Conservation (phyloP, 92 coral and sea anemone species). For the Heliopora coerulea region DNA sequence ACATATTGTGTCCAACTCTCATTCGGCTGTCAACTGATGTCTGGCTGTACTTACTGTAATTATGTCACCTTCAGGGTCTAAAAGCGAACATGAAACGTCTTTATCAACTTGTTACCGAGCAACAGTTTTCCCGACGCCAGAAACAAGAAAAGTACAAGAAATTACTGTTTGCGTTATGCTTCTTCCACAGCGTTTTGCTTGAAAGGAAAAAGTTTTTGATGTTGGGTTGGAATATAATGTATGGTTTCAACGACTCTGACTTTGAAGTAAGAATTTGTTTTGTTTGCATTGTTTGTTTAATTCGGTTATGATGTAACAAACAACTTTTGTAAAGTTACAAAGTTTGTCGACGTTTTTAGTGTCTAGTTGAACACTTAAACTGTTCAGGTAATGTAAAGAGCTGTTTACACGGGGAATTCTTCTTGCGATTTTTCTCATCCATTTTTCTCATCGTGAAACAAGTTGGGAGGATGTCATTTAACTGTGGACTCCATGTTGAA, state of each 20-base stretch:
- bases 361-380: no score
- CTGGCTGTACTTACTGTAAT: no score
- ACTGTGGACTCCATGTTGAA: no score
- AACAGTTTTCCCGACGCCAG: slow-evolving; percentile 93
- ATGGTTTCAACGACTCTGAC: slow-evolving; percentile 97
- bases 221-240: slow-evolving; percentile 97
- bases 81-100: slow-evolving; percentile 99
- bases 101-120: slow-evolving; percentile 95
- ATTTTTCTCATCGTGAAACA: no score
- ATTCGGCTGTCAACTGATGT: no score
- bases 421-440: no score
- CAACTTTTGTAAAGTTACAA: no score
- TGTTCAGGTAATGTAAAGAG: no score
- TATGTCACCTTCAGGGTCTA: slow-evolving; percentile 59
- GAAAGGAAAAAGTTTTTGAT: slow-evolving; percentile 94
- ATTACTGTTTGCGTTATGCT: slow-evolving; percentile 88
- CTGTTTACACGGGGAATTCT: no score
- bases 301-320: no score
- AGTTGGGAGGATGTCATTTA: no score
- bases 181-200: slow-evolving; percentile 91
- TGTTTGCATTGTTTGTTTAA: neutral
- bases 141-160: slow-evolving; percentile 98
- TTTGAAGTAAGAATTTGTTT: slow-evolving; percentile 64
- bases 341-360: neutral
- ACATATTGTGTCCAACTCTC: no score